phyloP scores from a whole-genome alignment of 2,888 invertebrate species.

The Scaptomyza reducta region DNA sequence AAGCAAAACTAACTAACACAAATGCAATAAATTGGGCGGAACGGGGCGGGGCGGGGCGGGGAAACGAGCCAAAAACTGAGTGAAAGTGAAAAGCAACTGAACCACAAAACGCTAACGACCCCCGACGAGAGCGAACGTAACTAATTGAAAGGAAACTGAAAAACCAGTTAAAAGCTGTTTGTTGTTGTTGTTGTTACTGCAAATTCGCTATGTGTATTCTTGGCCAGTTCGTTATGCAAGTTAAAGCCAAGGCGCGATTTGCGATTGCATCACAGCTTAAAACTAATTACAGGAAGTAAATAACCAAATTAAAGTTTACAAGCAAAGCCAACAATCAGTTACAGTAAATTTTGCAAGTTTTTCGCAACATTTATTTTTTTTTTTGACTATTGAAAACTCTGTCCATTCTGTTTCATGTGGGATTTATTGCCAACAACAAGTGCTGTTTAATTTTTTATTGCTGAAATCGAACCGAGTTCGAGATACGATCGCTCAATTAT shows the following conservation, averaged over 20 bases:
- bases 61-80: conserved; percentile 18
- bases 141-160: conserved; percentile 33
- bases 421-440: conserved; percentile 31
- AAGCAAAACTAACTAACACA: conserved; percentile 4
- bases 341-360: conserved; percentile 36
- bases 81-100: conserved; percentile 65
- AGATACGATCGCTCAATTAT: conserved; percentile 36
- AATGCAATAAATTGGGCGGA: conserved; percentile 32
- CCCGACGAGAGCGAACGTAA: conserved; percentile 29
- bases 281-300: conserved; percentile 70
- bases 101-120: conserved; percentile 18
- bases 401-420: background rate
- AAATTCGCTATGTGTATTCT: conserved; percentile 61
- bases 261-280: conserved; percentile 60
- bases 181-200: conserved; percentile 9
- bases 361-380: conserved; percentile 38
- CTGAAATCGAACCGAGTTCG: conserved; percentile 16
- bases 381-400: background rate
- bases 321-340: conserved; percentile 35
- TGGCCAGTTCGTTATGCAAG: conserved; percentile 74
- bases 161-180: conserved; percentile 47
- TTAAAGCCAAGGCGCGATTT: conserved; percentile 33
- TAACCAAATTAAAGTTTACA: conserved; percentile 23
- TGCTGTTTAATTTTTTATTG: conserved; percentile 29
- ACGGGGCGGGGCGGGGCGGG: conserved; percentile 8